A percentile compares a stretch with the other conserved stretches of the same genome.
phyloP scores from a whole-genome alignment of 2,888 invertebrate species.

The Drosophila anomelani region DNA sequence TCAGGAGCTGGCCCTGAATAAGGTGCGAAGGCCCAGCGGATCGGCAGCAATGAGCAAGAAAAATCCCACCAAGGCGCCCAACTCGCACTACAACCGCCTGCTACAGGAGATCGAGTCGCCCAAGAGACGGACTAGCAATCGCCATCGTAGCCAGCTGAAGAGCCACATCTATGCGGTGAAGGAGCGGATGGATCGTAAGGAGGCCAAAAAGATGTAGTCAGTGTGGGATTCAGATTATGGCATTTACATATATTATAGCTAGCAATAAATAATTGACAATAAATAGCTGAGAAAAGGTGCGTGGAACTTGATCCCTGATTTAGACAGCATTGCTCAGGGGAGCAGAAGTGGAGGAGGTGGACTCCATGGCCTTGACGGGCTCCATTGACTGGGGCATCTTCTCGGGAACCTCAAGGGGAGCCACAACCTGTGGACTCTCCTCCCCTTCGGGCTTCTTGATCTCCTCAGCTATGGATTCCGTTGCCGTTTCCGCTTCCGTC shows the following conservation, averaged over 20 bases:
- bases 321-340: slow-evolving; percentile 54
- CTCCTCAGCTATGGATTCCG: slow-evolving; percentile 29
- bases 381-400: slow-evolving; percentile 18
- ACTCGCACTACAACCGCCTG: slow-evolving; percentile 67
- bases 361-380: slow-evolving; percentile 14
- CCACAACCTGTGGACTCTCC: slow-evolving; percentile 9
- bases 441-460: slow-evolving; percentile 52
- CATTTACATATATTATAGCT: slow-evolving; percentile 38
- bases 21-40: neutral
- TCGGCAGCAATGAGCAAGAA: slow-evolving; percentile 7
- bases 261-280: slow-evolving; percentile 64
- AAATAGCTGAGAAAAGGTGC: slow-evolving; percentile 52
- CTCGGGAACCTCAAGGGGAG: slow-evolving; percentile 6
- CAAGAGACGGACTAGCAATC: slow-evolving; percentile 61
- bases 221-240: neutral
- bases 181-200: slow-evolving; percentile 22
- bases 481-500: slow-evolving; percentile 14
- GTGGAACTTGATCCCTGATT: slow-evolving; percentile 5
- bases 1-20: slow-evolving; percentile 54
- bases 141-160: slow-evolving; percentile 67
- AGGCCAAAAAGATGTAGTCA: neutral
- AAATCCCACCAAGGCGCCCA: slow-evolving; percentile 54
- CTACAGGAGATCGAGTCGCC: slow-evolving; percentile 52
- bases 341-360: slow-evolving; percentile 18
- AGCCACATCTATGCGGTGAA: slow-evolving; percentile 54